Base-by-base conservation (phyloP, 2,888 invertebrate species). In the Lasioglossum vierecki region DNA sequence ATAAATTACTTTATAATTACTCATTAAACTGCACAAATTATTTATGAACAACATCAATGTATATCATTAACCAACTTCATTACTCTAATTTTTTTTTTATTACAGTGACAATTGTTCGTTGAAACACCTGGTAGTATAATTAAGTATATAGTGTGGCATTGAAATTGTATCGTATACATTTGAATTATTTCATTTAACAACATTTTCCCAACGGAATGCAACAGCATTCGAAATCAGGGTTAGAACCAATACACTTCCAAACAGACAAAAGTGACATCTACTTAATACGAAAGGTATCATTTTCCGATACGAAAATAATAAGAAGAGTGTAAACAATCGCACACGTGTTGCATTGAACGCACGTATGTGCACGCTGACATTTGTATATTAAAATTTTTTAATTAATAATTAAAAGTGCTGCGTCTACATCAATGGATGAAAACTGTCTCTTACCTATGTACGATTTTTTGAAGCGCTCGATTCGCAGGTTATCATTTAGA, bases 381-480 rank as follows among this genome's bases (percentile, higher is more conserved):
- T 53, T 9, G 53, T n/a, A 9, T n/a, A n/a, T 53, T 53, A 9
- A n/a, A 35, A 35, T 3, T 35, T 2, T 35, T 35, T 35, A 3
- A 35, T 35, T 35, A 35, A 35, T 3, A 35, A 35, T 35, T 35
- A 35, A 35, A 35, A 35, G 35, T n/a, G 53, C 22, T 22, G 30
- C n/a, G 53, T 6, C 68, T 66, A 76, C 66, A 26, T n/a, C 78
- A 30, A 57, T 60, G 18, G 11, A 22, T 30, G 39, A 13, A 4
- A 35, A 53, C 30, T 26, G 8, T 60, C 26, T 30, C 93, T 93
- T 88, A 94, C 94, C 93, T 79, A 93, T 71, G 73, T 93, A 91
- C 18, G 93, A 84, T 63, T 92, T 93, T 87, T 93, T 93, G 79
- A 91, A 91, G 68, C 88, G 88, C 15, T 92, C 91, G 76, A 91